Base-by-base conservation (phyloP, 2,797 vertebrate genomes). In the Lateolabrax maculatus region DNA sequence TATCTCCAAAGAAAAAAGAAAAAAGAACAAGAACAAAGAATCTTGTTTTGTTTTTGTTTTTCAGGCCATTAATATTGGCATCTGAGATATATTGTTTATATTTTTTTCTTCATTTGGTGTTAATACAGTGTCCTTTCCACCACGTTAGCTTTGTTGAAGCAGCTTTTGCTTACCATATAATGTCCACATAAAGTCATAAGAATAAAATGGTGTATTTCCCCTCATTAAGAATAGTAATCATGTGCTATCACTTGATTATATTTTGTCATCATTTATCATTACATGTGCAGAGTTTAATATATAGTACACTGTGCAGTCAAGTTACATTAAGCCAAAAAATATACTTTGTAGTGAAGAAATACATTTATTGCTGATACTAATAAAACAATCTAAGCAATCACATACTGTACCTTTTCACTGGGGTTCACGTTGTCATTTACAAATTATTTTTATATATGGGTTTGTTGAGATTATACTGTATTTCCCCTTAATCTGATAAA, bases 151-250 rank as follows among this genome's bases (percentile, higher is more conserved):
- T 95, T 96, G 95, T 95, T 77, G 39, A 83, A 84, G 74, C 72
- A 83, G 68, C 77, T 82, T 85, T 85, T 77, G 53, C 80, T 90
- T 90, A 75, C 53, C 82, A 13, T 90, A 84, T 88, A 88, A 84
- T 84, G 83, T 95, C 86, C 87, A 96, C 58, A 94, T 96, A 96
- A 96, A 97, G 69, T 76, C 70, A 92, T 93, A 87, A 87, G 52
- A 76, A 90, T 77, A 80, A 78, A 84, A 71, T 27, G 2, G 11
- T 83, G 52, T 70, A 21, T 77, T 58, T 80, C 10, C 36, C 37
- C 36, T 44, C 7, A 0, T 18, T 58, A 61, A 67, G 39, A 64
- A 4, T 63, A 63, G 19, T 18, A 56, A 23, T 60, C 1, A 37
- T 39, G 12, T 60, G 1, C 8, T 51, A n/a, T 73, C 4, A 56